These are phyloP conservation scores for Ptychodera flava DNA, from an alignment of 35 echinoderm and acorn worm genomes.

Conservation along the genomic window DNA sequence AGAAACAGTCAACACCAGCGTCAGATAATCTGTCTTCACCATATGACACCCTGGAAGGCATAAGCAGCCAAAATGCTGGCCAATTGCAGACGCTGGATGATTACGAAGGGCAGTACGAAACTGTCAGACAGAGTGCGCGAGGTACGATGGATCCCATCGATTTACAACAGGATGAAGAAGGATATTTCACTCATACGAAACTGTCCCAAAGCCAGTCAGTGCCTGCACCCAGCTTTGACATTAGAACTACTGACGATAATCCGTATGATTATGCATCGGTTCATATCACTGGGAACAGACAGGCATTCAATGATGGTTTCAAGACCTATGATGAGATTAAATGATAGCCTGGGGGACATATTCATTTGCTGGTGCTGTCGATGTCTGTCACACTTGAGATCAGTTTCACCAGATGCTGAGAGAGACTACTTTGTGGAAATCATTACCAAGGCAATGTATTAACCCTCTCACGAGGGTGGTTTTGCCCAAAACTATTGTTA, in stretches of 20 bases:
- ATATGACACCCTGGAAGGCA: background rate
- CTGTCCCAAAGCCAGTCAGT: background rate
- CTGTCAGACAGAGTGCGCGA: background rate
- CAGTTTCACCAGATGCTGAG: too few species aligned
- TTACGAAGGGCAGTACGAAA: background rate
- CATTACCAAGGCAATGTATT: too few species aligned
- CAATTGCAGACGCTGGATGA: too few species aligned
- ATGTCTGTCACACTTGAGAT: too few species aligned
- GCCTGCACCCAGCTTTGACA: background rate
- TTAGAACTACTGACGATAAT: background rate
- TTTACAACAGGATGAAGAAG: background rate
- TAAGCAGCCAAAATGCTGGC: background rate
- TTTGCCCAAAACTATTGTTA: too few species aligned
- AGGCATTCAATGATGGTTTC: background rate
- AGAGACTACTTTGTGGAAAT: too few species aligned
- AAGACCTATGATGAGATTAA: background rate
- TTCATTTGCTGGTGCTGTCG: too few species aligned
- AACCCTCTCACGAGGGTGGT: too few species aligned
- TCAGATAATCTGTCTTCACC: background rate
- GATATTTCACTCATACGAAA: background rate
- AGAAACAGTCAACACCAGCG: background rate
- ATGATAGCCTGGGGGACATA: background rate
- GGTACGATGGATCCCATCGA: background rate
- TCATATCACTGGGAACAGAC: background rate
- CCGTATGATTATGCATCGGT: background rate